Percentiles rank a stretch among this genome's conserved stretches.
phyloP scores from a whole-genome alignment of 2,888 invertebrate genomes.

The Nymphalis urticae region DNA sequence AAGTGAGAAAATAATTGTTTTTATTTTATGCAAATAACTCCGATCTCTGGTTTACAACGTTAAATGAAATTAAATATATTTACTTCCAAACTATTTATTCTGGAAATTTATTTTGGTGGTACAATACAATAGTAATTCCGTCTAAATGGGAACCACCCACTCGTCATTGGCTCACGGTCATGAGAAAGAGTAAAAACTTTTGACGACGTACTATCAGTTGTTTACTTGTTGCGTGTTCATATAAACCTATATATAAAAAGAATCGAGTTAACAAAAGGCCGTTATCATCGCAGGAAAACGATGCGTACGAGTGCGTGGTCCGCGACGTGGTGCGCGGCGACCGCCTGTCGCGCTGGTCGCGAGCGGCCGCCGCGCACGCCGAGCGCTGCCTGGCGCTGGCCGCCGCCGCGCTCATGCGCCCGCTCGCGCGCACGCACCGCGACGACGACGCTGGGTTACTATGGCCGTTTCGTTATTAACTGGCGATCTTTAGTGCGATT shows the following conservation, averaged over 20 bases:
- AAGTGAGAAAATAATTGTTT: not conserved
- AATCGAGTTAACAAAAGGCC: not conserved
- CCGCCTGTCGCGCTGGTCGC: constrained; percentile 72
- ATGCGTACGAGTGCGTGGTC: constrained; percentile 70
- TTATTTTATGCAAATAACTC: not conserved
- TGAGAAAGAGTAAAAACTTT: too few relatives aligned
- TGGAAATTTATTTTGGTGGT: too few relatives aligned
- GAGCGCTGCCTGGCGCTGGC: constrained; percentile 75
- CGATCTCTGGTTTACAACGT: too few relatives aligned
- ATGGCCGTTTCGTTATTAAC: too few relatives aligned
- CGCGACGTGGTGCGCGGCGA: constrained; percentile 75
- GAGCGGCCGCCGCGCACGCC: constrained; percentile 67
- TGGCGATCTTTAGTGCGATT: not conserved
- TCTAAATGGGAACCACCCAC: too few relatives aligned
- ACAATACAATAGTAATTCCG: too few relatives aligned
- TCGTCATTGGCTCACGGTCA: too few relatives aligned
- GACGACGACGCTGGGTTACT: constrained; percentile 62
- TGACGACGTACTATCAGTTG: too few relatives aligned
- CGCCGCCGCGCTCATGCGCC: constrained; percentile 68
- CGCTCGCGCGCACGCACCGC: constrained; percentile 52
- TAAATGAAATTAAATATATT: too few relatives aligned
- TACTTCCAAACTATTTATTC: too few relatives aligned
- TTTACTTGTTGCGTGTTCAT: too few relatives aligned
- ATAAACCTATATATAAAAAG: too few relatives aligned
- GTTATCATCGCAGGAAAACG: constrained; percentile 58